phyloP scores from a whole-genome alignment of 2,888 invertebrate species.

The Drosophila melanosoma region DNA sequence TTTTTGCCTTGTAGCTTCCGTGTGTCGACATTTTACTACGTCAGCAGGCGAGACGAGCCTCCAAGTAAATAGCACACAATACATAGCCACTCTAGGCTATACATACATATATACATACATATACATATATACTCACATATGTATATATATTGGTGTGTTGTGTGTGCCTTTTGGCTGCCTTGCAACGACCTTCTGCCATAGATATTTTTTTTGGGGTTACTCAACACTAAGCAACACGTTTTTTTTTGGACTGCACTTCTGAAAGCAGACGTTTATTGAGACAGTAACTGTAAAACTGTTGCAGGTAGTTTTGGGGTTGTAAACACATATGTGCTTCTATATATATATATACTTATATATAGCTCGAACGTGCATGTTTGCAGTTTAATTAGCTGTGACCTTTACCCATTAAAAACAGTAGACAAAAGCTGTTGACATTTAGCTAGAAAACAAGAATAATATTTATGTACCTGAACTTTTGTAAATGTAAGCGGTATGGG shows the following conservation, averaged over 20 bases:
- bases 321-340: background rate
- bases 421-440: conserved; percentile 52
- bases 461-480: background rate
- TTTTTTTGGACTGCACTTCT: conserved; percentile 15
- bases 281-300: conserved; percentile 26
- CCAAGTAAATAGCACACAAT: conserved; percentile 72
- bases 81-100: conserved; percentile 25
- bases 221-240: conserved; percentile 37
- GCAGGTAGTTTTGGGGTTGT: background rate
- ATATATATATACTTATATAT: background rate
- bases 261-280: conserved; percentile 8
- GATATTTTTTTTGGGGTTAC: conserved; percentile 28
- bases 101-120: background rate
- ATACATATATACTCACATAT: background rate
- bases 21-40: conserved; percentile 69
- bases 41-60: conserved; percentile 76
- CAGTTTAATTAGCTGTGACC: conserved; percentile 54
- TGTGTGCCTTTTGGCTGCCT: conserved; percentile 24
- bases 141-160: conserved; percentile 13
- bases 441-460: background rate
- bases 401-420: conserved; percentile 30
- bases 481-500: background rate
- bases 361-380: background rate
- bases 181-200: conserved; percentile 53
- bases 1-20: conserved; percentile 34